These are phyloP conservation scores for Dioctria rufipes DNA, from an alignment of 2,888 invertebrate species.

Conservation along the genomic window DNA sequence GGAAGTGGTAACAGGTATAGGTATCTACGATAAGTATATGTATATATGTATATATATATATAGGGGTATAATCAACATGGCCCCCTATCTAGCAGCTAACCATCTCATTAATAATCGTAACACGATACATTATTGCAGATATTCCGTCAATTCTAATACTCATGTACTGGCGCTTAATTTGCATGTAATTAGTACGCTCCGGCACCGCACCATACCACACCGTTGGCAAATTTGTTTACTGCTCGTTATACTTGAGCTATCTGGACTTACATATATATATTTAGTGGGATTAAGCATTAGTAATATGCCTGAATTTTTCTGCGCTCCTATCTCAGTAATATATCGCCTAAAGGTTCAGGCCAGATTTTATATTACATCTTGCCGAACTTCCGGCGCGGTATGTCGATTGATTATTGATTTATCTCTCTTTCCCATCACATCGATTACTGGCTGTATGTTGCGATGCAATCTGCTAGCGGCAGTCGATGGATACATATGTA, in stretches of 20 bases:
- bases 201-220: neutral
- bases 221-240: conserved; percentile 30
- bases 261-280: neutral
- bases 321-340: neutral
- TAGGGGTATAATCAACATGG: neutral
- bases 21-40: neutral
- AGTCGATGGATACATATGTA: neutral
- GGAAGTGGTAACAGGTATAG: conserved; percentile 24
- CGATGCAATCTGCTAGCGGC: neutral
- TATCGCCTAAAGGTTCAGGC: neutral
- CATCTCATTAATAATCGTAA: conserved; percentile 45
- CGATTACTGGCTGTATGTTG: conserved; percentile 7
- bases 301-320: neutral
- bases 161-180: conserved; percentile 33
- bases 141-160: conserved; percentile 42
- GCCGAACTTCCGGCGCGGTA: neutral
- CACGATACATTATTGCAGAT: conserved; percentile 46
- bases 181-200: conserved; percentile 41
- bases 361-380: conserved; percentile 22
- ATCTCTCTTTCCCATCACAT: conserved; percentile 3
- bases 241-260: neutral
- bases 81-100: conserved; percentile 2
- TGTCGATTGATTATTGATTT: conserved; percentile 47
- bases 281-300: neutral
- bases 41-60: neutral